Evolutionary conservation across 2,888 invertebrate genomes (phyloP).

Genomic region (Chymomyza fuscimana): DNA sequence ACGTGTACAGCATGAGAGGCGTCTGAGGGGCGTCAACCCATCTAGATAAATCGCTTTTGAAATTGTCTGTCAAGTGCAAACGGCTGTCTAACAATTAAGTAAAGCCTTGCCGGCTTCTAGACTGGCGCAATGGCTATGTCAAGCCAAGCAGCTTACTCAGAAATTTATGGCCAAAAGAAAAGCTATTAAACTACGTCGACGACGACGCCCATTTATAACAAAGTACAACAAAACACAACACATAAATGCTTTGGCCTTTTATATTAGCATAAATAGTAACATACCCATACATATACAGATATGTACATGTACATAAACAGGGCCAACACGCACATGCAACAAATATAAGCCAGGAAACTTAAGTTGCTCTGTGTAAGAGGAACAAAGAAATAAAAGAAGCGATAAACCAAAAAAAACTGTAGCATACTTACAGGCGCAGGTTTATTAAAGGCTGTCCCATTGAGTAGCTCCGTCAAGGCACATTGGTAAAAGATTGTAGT

Average conservation of each 20-base stretch:
- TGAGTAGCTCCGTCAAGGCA: neutral
- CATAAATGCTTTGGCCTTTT: conserved; percentile 15
- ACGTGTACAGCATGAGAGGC: neutral
- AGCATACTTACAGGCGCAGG: neutral
- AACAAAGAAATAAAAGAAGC: conserved; percentile 1
- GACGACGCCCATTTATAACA: conserved; percentile 48
- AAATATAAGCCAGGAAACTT: neutral
- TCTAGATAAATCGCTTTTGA: conserved; percentile 52
- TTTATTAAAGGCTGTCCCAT: neutral
- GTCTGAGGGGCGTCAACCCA: conserved; percentile 16
- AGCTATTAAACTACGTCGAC: conserved; percentile 60
- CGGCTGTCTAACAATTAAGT: conserved; percentile 50
- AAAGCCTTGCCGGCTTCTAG: conserved; percentile 16
- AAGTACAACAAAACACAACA: conserved; percentile 14
- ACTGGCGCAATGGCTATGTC: conserved; percentile 50
- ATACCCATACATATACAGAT: neutral
- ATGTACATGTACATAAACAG: conserved; percentile 22
- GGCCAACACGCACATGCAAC: conserved; percentile 8
- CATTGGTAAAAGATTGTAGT: neutral
- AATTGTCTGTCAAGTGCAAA: conserved; percentile 62
- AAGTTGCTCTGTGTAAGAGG: neutral
- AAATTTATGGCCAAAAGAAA: conserved; percentile 55
- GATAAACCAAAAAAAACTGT: conserved; percentile 1
- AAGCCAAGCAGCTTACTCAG: conserved; percentile 33
- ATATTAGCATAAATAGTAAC: conserved; percentile 39